Conservation (phyloP, 2,888 invertebrate genomes). For the Aporophyla lueneburgensis region DNA sequence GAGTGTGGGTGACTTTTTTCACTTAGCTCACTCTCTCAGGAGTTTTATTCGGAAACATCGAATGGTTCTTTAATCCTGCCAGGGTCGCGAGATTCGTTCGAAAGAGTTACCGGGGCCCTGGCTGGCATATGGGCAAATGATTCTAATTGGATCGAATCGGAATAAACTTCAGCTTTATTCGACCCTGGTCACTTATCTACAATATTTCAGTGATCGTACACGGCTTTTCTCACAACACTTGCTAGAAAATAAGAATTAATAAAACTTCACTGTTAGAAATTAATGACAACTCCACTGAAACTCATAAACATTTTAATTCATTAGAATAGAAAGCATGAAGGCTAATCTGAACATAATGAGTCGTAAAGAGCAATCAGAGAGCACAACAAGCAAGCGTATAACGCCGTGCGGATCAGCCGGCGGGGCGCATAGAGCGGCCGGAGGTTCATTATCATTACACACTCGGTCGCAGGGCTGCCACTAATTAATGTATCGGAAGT, state of each 20-base stretch:
- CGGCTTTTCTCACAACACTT: no score
- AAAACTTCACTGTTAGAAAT: background rate
- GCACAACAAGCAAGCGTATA: conserved; percentile 21
- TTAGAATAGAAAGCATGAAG: conserved; percentile 29
- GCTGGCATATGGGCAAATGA: no score
- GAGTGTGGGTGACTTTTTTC: no score
- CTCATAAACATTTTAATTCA: background rate
- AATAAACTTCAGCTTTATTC: no score
- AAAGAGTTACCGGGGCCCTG: no score
- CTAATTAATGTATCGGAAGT: background rate
- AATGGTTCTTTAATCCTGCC: no score
- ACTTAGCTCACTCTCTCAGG: no score
- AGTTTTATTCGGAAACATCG: no score
- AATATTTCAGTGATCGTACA: no score
- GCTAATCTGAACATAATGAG: conserved; percentile 40
- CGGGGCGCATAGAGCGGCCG: background rate
- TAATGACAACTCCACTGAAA: background rate
- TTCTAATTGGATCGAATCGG: no score
- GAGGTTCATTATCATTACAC: conserved; percentile 1
- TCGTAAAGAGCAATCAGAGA: conserved; percentile 52
- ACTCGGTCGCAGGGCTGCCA: conserved; percentile 30
- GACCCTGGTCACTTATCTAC: no score
- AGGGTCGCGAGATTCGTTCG: no score
- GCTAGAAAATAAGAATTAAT: background rate
- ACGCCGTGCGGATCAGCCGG: background rate